Conservation (phyloP, 1,140 invertebrate genomes). For the Uloborus diversus region DNA sequence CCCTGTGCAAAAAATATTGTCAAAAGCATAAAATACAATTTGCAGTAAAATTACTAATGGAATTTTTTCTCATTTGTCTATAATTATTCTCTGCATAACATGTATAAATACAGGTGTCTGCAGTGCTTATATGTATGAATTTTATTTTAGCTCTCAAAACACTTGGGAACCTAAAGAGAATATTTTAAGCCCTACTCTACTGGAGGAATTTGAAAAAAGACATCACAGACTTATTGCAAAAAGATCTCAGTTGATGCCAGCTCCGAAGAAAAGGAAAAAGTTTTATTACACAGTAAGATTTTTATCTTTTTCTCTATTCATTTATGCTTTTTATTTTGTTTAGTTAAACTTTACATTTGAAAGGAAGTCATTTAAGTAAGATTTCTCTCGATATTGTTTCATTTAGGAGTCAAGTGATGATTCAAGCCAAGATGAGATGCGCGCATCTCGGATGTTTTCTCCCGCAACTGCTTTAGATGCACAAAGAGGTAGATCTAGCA, state of each 20-base stretch:
- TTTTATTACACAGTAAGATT: slow-evolving; percentile 36
- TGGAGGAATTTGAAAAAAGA: slow-evolving; percentile 46
- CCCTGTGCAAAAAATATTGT: no score
- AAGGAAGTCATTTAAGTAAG: background rate
- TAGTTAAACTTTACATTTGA: background rate
- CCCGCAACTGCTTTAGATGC: slow-evolving; percentile 28
- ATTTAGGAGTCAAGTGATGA: slow-evolving; percentile 47
- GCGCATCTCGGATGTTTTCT: slow-evolving; percentile 37
- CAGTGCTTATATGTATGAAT: background rate
- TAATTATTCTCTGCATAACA: no score
- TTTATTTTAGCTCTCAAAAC: slow-evolving; percentile 48
- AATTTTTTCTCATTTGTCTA: no score
- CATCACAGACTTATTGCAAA: slow-evolving; percentile 4
- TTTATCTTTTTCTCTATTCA: background rate
- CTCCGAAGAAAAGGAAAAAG: slow-evolving; percentile 17
- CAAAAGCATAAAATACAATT: no score
- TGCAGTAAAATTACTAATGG: no score
- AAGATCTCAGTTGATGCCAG: background rate
- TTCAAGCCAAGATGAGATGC: slow-evolving; percentile 19
- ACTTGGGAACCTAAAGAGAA: slow-evolving; percentile 91
- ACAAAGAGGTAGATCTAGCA: slow-evolving; percentile 23
- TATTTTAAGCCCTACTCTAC: slow-evolving; percentile 52
- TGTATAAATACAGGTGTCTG: background rate
- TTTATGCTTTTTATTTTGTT: background rate
- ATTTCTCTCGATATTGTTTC: background rate